phyloP scores from a whole-genome alignment of 2,797 vertebrate genomes.

The Phataginus tricuspis region DNA sequence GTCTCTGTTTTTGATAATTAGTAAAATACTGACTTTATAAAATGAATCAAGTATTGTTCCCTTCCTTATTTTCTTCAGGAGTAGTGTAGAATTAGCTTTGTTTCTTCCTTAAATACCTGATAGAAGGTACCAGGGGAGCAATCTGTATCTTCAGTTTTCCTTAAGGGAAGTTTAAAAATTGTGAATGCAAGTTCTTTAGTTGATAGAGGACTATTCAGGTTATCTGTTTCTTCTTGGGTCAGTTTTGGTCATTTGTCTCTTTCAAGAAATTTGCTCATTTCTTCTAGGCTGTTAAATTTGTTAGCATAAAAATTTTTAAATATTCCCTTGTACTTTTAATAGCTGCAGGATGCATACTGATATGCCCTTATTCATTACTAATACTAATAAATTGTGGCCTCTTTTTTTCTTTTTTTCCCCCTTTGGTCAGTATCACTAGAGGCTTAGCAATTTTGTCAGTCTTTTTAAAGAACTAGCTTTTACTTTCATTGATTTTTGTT shows the following conservation, averaged over 20 bases:
- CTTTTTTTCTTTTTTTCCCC: neutral
- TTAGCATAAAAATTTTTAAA: neutral
- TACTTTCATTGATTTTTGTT: neutral
- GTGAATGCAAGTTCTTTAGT: neutral
- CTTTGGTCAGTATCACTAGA: neutral
- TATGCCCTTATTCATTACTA: neutral
- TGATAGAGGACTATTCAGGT: neutral
- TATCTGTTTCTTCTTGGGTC: neutral
- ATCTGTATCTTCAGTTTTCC: neutral
- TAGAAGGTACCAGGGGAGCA: neutral
- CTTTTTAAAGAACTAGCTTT: neutral
- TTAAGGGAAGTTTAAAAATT: conserved; percentile 20
- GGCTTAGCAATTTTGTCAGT: neutral
- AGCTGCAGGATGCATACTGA: neutral
- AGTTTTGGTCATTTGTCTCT: neutral
- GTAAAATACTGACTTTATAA: neutral
- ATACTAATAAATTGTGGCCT: neutral
- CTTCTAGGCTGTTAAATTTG: neutral
- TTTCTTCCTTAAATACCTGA: neutral
- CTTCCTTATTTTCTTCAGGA: neutral
- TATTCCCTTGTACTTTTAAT: neutral
- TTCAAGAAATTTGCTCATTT: neutral
- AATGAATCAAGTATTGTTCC: neutral
- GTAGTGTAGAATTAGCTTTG: neutral
- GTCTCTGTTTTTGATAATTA: neutral